These are phyloP conservation scores for Drosophila rubida DNA, from an alignment of 2,888 invertebrate species.

Conservation along the genomic window DNA sequence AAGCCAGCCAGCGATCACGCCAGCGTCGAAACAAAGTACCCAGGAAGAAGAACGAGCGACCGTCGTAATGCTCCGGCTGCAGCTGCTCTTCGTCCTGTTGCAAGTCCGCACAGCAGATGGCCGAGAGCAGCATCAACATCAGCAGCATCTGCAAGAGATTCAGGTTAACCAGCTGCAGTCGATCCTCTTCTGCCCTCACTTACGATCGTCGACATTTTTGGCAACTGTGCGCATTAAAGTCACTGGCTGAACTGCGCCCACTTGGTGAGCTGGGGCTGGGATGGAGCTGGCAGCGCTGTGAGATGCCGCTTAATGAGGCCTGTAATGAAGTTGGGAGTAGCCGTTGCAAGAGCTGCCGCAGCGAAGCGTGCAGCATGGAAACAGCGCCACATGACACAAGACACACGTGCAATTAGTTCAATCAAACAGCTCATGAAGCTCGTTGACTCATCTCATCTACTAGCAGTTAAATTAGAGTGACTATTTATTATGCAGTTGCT, in stretches of 20 bases:
- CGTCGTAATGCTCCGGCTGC: constrained; percentile 45
- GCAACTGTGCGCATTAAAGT: constrained; percentile 47
- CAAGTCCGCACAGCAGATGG: constrained; percentile 13
- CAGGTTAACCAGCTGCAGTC: background rate
- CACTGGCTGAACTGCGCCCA: constrained; percentile 44
- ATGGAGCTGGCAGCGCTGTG: background rate
- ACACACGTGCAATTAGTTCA: background rate
- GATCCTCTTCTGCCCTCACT: constrained; percentile 3
- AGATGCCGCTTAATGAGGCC: constrained; percentile 63
- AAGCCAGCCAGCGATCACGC: constrained; percentile 74
- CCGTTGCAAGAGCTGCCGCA: constrained; percentile 31
- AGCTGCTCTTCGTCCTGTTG: constrained; percentile 11
- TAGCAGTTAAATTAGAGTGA: background rate
- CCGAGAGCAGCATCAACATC: constrained; percentile 41
- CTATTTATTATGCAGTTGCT: background rate
- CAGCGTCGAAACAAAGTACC: constrained; percentile 73
- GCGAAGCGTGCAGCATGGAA: constrained; percentile 38
- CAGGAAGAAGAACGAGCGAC: constrained; percentile 71
- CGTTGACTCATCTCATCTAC: background rate
- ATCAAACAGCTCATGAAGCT: background rate
- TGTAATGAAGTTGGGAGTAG: constrained; percentile 48
- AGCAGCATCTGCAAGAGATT: constrained; percentile 24
- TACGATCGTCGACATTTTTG: constrained; percentile 52
- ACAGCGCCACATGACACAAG: constrained; percentile 4
- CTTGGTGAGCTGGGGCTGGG: background rate